phyloP scores from a whole-genome alignment of 2,113 vertebrate genomes.

The Kryptolebias marmoratus region DNA sequence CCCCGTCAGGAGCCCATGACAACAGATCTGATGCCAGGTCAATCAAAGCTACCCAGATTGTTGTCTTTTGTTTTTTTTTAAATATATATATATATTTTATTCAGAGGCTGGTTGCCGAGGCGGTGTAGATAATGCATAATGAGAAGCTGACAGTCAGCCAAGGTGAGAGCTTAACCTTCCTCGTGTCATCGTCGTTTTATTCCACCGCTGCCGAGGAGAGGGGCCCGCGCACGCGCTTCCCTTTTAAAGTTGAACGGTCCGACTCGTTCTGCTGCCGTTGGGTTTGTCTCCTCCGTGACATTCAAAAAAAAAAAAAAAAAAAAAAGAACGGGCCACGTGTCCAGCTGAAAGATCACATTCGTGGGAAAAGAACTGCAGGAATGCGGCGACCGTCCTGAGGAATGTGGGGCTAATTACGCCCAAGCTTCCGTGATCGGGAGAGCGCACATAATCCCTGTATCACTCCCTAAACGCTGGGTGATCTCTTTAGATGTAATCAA shows the following conservation, averaged over 20 bases:
- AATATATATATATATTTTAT: neutral
- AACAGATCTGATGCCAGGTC: slow-evolving; percentile 62
- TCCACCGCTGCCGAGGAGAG: slow-evolving; percentile 9
- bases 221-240: slow-evolving; percentile 10
- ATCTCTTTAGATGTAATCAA: neutral
- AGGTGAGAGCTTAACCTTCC: slow-evolving; percentile 53
- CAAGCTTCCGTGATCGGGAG: slow-evolving; percentile 31
- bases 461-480: neutral
- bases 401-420: slow-evolving; percentile 23
- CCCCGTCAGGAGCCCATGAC: slow-evolving; percentile 35
- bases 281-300: neutral
- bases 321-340: slow-evolving; percentile 1
- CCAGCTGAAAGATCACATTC: slow-evolving; percentile 18
- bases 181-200: slow-evolving; percentile 18
- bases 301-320: no score
- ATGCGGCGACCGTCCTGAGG: slow-evolving; percentile 18
- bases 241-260: slow-evolving; percentile 27
- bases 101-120: slow-evolving; percentile 18
- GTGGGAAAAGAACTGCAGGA: slow-evolving; percentile 20
- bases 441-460: slow-evolving; percentile 3
- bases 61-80: slow-evolving; percentile 2
- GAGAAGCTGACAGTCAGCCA: slow-evolving; percentile 44
- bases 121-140: slow-evolving; percentile 45
- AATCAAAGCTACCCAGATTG: slow-evolving; percentile 45
- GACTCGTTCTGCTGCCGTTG: neutral